A percentile compares a stretch with the other conserved stretches of the same genome.
Conservation (phyloP, 2,888 invertebrate genomes). For the Dryobotodes eremita region DNA sequence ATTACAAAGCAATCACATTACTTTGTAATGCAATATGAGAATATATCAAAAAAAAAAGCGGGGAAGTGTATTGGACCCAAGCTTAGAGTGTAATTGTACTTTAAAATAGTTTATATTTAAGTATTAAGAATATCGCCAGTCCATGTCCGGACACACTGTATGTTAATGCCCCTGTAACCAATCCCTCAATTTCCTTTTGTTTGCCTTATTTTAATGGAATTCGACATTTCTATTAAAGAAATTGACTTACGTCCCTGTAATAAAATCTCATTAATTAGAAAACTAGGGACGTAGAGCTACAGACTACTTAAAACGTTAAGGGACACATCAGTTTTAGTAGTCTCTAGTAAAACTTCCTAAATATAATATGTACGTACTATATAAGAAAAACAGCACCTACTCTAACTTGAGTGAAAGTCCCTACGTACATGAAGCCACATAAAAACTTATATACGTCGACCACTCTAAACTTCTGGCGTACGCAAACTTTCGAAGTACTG, state of each 20-base stretch:
- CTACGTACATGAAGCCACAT: constrained; percentile 16
- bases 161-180: too few species aligned
- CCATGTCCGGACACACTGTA: too few species aligned
- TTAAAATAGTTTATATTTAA: too few species aligned
- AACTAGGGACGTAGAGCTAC: background rate
- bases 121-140: too few species aligned
- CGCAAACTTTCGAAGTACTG: constrained; percentile 21
- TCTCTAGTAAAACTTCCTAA: background rate
- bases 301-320: background rate
- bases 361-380: background rate
- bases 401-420: background rate
- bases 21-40: too few species aligned
- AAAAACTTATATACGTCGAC: constrained; percentile 23
- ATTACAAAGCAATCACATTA: too few species aligned
- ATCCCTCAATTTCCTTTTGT: background rate
- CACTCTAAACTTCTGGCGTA: constrained; percentile 22
- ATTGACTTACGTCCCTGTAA: background rate
- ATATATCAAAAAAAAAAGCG: too few species aligned
- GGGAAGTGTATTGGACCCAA: too few species aligned
- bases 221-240: background rate
- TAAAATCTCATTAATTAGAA: background rate
- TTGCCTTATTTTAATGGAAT: background rate
- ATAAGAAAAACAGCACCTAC: constrained; percentile 11
- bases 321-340: background rate
- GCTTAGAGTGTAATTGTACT: too few species aligned